Evolutionary conservation across 2,888 invertebrate genomes (phyloP).

Genomic region (Tetanocera ferruginea): DNA sequence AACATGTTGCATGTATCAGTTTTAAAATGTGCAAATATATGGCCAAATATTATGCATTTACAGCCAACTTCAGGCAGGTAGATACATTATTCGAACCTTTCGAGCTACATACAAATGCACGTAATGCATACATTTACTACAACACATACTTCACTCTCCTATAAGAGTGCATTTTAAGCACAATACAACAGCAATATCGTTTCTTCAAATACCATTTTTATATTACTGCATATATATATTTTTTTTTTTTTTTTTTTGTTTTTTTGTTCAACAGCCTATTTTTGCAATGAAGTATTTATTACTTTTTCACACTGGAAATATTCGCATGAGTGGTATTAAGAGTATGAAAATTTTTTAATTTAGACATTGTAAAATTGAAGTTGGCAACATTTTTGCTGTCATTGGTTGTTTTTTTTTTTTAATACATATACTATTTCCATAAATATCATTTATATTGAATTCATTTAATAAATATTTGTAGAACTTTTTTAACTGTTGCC

Average conservation of each 20-base stretch:
- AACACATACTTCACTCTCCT: too few relatives aligned
- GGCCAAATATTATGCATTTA: too few relatives aligned
- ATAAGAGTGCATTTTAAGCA: too few relatives aligned
- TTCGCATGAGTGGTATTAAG: background rate
- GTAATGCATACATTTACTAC: too few relatives aligned
- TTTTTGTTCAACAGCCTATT: background rate
- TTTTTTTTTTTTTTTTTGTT: background rate
- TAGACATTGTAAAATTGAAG: background rate
- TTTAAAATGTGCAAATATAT: too few relatives aligned
- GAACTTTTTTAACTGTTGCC: background rate
- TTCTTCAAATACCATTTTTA: background rate
- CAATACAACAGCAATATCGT: background rate
- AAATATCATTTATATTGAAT: constrained; percentile 28
- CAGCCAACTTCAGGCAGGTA: too few relatives aligned
- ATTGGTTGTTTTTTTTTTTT: constrained; percentile 10
- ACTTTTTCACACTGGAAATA: background rate
- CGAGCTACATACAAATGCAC: too few relatives aligned
- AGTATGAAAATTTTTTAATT: background rate
- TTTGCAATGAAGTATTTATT: background rate
- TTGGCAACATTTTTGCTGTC: background rate
- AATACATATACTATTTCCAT: constrained; percentile 23
- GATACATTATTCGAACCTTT: too few relatives aligned
- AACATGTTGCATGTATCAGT: too few relatives aligned
- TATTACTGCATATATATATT: background rate
- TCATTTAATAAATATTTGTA: constrained; percentile 31